These are phyloP conservation scores for Madoqua kirkii DNA, from an alignment of 2,113 vertebrate genomes.

Conservation along the genomic window DNA sequence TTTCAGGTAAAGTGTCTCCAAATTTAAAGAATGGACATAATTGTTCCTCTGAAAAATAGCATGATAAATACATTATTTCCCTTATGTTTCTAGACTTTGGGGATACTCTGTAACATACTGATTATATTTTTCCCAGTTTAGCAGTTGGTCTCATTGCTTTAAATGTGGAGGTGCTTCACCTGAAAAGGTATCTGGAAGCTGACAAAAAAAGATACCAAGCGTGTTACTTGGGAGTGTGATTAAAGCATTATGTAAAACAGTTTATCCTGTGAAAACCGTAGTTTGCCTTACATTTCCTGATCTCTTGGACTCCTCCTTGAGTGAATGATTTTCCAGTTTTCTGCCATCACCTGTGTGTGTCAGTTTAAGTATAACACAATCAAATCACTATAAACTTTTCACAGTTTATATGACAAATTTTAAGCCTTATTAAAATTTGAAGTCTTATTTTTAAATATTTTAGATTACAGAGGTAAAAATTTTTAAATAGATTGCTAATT, in stretches of 20 bases:
- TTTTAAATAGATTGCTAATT: neutral
- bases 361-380: neutral
- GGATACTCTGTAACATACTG: neutral
- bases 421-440: neutral
- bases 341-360: neutral
- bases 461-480: neutral
- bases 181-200: neutral
- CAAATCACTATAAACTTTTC: neutral
- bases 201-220: neutral
- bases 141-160: neutral
- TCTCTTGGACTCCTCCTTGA: neutral
- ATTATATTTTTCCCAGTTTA: neutral
- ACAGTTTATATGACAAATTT: neutral
- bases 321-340: neutral
- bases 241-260: neutral
- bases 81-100: neutral
- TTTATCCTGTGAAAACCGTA: neutral
- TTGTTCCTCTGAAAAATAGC: neutral
- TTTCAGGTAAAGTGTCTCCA: neutral
- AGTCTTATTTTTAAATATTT: constrained; percentile 2
- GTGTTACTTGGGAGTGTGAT: neutral
- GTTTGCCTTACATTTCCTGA: neutral
- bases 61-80: neutral
- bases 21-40: neutral
- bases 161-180: neutral